These are phyloP conservation scores for Lycophotia porphyrea DNA, from an alignment of 2,888 invertebrate genomes.

Conservation along the genomic window DNA sequence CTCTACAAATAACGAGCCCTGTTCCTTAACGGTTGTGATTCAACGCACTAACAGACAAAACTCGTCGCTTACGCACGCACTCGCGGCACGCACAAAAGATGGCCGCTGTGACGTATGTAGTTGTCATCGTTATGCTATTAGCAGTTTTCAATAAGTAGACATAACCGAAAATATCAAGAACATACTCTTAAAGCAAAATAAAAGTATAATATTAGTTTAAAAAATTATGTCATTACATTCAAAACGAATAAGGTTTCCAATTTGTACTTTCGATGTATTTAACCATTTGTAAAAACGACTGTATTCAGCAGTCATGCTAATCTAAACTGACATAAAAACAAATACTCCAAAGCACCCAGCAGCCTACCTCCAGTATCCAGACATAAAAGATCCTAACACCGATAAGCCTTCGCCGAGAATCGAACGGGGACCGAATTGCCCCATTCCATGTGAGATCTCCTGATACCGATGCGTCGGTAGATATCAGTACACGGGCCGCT, in stretches of 20 bases:
- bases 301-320: background rate
- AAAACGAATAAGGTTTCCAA: background rate
- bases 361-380: slow-evolving; percentile 48
- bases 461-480: slow-evolving; percentile 57
- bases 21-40: slow-evolving; percentile 5
- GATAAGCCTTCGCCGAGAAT: slow-evolving; percentile 61
- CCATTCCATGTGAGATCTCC: slow-evolving; percentile 67
- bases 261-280: background rate
- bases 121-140: background rate
- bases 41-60: slow-evolving; percentile 41
- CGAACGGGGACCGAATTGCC: slow-evolving; percentile 66
- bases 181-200: background rate
- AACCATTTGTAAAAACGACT: background rate
- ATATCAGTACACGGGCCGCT: slow-evolving; percentile 62
- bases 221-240: background rate
- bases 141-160: background rate
- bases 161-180: background rate
- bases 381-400: slow-evolving; percentile 60
- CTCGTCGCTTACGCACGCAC: slow-evolving; percentile 51
- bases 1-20: background rate
- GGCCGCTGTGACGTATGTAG: slow-evolving; percentile 38
- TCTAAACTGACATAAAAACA: slow-evolving; percentile 32
- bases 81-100: slow-evolving; percentile 53
- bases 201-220: background rate
- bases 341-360: slow-evolving; percentile 32